Percentiles rank a stretch among this genome's conserved stretches.
phyloP scores from a whole-genome alignment of 1,140 invertebrate species.

The Saxidomus purpurata region DNA sequence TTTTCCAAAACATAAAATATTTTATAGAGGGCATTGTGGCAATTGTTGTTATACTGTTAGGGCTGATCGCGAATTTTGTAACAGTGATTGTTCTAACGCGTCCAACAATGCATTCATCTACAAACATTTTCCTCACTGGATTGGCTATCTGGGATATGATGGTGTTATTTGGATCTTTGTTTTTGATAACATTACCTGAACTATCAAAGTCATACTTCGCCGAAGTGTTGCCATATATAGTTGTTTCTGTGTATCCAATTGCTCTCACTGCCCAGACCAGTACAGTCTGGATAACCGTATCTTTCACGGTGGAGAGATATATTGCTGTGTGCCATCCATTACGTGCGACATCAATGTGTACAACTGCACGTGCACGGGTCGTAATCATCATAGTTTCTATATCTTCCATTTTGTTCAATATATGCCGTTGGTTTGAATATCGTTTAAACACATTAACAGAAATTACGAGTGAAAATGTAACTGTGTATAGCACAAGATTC shows the following conservation, averaged over 20 bases:
- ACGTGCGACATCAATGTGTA: conserved; percentile 95
- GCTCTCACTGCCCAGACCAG: conserved; percentile 95
- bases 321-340: conserved; percentile 98
- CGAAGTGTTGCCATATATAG: conserved; percentile 92
- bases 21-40: conserved; percentile 91
- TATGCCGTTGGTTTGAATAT: conserved; percentile 90
- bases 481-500: conserved; percentile 87
- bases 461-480: conserved; percentile 45
- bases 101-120: conserved; percentile 97
- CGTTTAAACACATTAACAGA: conserved; percentile 77
- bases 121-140: conserved; percentile 96
- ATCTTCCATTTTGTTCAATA: conserved; percentile 95
- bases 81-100: conserved; percentile 95
- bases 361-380: conserved; percentile 94
- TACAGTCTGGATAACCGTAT: conserved; percentile 97
- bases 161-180: conserved; percentile 94
- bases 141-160: conserved; percentile 96
- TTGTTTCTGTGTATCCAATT: conserved; percentile 94
- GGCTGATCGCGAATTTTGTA: conserved; percentile 95
- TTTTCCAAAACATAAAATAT: conserved; percentile 66
- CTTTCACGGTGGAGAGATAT: conserved; percentile 98
- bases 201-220: conserved; percentile 90
- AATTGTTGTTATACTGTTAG: conserved; percentile 93
- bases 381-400: conserved; percentile 94
- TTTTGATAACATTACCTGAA: conserved; percentile 93